Evolutionary conservation across 2,113 vertebrate genomes (phyloP).

Genomic region (Eurystomus gularis): DNA sequence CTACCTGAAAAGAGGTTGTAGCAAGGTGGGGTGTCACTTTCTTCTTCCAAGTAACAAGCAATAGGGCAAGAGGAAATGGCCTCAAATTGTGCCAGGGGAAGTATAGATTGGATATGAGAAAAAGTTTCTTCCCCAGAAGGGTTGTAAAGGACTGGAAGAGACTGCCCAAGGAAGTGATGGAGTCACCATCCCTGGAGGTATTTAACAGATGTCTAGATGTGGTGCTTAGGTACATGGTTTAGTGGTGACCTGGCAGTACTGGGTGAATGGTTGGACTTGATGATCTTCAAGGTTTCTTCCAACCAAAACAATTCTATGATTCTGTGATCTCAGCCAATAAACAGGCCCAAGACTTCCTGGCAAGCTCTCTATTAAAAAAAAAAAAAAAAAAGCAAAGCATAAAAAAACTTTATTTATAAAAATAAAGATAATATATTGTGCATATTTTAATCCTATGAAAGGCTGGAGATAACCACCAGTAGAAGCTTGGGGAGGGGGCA

Average conservation of each 20-base stretch:
- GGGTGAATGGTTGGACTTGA: background rate
- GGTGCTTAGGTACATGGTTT: background rate
- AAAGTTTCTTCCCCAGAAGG: background rate
- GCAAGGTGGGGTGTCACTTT: background rate
- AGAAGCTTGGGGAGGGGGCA: fast-evolving
- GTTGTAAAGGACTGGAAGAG: background rate
- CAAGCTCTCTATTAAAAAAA: background rate
- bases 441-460: background rate
- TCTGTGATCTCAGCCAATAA: background rate
- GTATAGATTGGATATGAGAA: background rate
- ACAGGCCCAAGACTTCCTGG: background rate
- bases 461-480: background rate
- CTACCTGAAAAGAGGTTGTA: background rate
- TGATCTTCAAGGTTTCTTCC: background rate
- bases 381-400: background rate
- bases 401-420: background rate
- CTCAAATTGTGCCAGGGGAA: background rate
- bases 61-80: background rate
- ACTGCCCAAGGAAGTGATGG: no score
- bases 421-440: background rate
- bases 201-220: background rate
- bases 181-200: background rate
- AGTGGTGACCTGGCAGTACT: background rate
- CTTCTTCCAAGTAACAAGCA: background rate
- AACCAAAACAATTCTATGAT: background rate